Evolutionary conservation across 2,797 vertebrate species (phyloP), one percentile per base, ranked within the genome.

Genomic region (Coregonus ussuriensis): DNA sequence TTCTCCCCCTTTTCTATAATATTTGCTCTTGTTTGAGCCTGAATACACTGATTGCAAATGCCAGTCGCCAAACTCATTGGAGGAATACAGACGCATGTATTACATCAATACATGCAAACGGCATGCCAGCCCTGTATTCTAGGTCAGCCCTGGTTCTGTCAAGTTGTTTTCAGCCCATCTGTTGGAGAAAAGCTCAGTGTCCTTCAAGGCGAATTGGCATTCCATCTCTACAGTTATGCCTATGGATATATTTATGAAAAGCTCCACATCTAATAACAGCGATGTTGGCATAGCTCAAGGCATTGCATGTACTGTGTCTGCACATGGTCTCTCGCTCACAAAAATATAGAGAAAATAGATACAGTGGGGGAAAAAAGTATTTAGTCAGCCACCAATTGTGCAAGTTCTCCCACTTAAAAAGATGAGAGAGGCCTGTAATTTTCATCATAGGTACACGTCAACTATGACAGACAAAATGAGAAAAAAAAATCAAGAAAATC

Each of bases 141-240:
- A 81, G 83, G 87, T 84, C 63, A 71, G 66, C 67, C 68, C 25
- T 0, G 69, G 56, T 71, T 82, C 75, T 25, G 25, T 71, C 0
- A 5, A 85, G 77, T 76, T 76, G 29, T 71, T 79, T 37, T 72
- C 79, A 1, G 4, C 68, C 84, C 83, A 81, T 84, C 84, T 82
- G 83, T 78, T 77, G 74, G 75, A 82, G 56, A 35, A 62, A 65
- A 74, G 77, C 67, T 16, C 35, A 7, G 59, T 52, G 80, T 83
- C 77, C 47, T 59, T 79, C 80, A 51, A 37, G 25, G 53, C 51
- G 63, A 81, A 59, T 80, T 80, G 77, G 65, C 77, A 73, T 59
- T 59, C 33, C 15, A 13, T 59, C n/a, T 35, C 21, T n/a, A 67
- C 53, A 54, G 52, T 6, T 51, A 52, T 21, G 31, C 71, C 52